Base-by-base conservation (phyloP, 2,888 invertebrate genomes). In the Limnephilus lunatus region DNA sequence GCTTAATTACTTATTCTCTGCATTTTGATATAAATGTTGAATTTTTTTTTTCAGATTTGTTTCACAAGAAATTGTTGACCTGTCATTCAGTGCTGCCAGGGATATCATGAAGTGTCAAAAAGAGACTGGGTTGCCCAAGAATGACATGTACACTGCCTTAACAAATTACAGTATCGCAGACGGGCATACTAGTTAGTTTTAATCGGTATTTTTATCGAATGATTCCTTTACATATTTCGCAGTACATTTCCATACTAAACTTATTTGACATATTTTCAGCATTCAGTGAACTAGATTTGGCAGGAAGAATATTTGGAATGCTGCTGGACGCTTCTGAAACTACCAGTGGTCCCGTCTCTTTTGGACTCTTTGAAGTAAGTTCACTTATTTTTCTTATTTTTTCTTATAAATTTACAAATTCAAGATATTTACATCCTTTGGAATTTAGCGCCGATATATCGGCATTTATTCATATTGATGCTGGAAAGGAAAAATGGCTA, bases 251-350 rank as follows among this genome's bases (percentile, higher is more conserved):
- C 25, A 68, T 68, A 19, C 11, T 39, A 44, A 44, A 44, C 68
- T 68, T n/a, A n/a, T 68, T 5, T 68, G 68, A 25, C 7, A n/a
- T n/a, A n/a, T 68, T 30, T 48, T 83, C 39, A 90, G 90, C 31
- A 0, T 85, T 68, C 11, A 32, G 39, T n/a, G 90, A 85, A 68
- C n/a, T 90, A 0, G 90, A 90, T 15, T 32, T 90, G 31, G 90
- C 90, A 32, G 90, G 83, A 85, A 90, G 83, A 90, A 48, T 90
- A 32, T 90, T 90, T 68, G 90, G 90, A 85, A 90, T 83, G 80
- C 68, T 90, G 0, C 19, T 90, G 35, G 90, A 90, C 80, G 90
- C 85, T 32, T 90, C 90, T 7, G 85, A 90, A 85, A 90, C 90
- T n/a, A 85, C 90, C 7, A 85, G 90, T 68, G 83, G 83, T 3